Evolutionary conservation across 1,140 invertebrate genomes (phyloP).

Genomic region (Macrobrachium rosenbergii): DNA sequence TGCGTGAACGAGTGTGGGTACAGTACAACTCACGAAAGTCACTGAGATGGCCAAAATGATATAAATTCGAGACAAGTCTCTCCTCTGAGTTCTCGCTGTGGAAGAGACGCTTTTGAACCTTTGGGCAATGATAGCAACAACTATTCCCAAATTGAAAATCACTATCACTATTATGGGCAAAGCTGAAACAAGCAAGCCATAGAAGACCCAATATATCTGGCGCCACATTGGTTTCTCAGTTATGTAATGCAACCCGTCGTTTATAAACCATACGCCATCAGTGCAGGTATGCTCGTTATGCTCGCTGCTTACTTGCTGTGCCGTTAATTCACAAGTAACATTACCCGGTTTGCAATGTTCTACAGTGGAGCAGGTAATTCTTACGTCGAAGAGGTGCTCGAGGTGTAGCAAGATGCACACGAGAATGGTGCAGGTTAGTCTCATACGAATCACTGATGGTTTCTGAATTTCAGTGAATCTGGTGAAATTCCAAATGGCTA

Average conservation of each 20-base stretch:
- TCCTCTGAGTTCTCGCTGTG: slow-evolving; percentile 19
- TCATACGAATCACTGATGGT: background rate
- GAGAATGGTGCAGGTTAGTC: background rate
- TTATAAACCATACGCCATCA: slow-evolving; percentile 27
- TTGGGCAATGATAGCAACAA: slow-evolving; percentile 11
- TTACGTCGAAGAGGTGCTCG: slow-evolving; percentile 31
- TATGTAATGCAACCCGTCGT: slow-evolving; percentile 28
- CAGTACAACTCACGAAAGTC: slow-evolving; percentile 30
- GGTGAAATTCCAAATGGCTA: slow-evolving; percentile 37
- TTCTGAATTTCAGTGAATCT: slow-evolving; percentile 30
- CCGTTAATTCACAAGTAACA: background rate
- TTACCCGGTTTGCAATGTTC: background rate
- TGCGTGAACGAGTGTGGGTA: slow-evolving; percentile 24
- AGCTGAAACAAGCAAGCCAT: slow-evolving; percentile 27
- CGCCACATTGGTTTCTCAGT: background rate
- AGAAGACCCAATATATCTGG: slow-evolving; percentile 12
- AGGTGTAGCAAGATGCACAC: slow-evolving; percentile 27
- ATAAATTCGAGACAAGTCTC: slow-evolving; percentile 47
- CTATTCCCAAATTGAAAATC: slow-evolving; percentile 28
- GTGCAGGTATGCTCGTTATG: background rate
- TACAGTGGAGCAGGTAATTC: slow-evolving; percentile 1
- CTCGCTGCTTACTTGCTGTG: too few species aligned
- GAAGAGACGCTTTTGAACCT: slow-evolving; percentile 3
- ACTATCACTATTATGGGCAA: slow-evolving; percentile 34
- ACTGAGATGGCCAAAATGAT: slow-evolving; percentile 36